These are phyloP conservation scores for Eremophila alpestris DNA, from an alignment of 2,797 vertebrate genomes.

Conservation along the genomic window DNA sequence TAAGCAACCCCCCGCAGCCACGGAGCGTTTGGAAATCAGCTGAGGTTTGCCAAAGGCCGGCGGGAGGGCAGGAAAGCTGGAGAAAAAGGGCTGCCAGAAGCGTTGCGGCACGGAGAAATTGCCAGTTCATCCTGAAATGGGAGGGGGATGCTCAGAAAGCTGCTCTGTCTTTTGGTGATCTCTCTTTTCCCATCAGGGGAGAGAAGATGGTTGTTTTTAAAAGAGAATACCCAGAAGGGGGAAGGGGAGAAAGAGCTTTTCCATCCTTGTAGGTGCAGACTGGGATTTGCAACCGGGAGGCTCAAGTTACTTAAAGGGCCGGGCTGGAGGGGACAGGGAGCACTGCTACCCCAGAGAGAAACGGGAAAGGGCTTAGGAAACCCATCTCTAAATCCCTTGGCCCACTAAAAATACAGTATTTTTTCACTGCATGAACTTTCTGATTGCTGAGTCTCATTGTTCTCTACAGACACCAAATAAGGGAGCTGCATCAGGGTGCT, in stretches of 20 bases:
- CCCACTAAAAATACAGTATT: rapidly evolving
- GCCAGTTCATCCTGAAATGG: neutral
- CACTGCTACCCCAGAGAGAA: rapidly evolving
- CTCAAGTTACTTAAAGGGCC: constrained; percentile 36
- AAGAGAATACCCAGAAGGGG: neutral
- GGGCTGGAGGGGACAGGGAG: neutral
- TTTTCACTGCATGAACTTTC: neutral
- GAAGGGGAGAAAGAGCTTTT: neutral
- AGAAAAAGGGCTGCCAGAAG: neutral
- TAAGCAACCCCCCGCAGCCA: neutral
- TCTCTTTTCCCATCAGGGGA: neutral
- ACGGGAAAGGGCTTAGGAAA: neutral
- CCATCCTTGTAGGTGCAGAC: neutral
- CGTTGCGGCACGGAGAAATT: rapidly evolving
- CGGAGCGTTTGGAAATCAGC: constrained; percentile 16
- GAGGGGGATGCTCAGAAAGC: neutral
- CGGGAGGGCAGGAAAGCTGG: neutral
- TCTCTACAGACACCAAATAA: neutral
- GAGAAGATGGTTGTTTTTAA: neutral
- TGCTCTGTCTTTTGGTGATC: neutral
- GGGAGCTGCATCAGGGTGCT: neutral
- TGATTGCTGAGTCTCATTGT: neutral
- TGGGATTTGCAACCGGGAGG: neutral
- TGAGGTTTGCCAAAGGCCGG: neutral
- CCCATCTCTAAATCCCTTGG: too few relatives aligned